Evolutionary conservation across 2,113 vertebrate genomes (phyloP).

Genomic region (Thinocorus orbignyianus): DNA sequence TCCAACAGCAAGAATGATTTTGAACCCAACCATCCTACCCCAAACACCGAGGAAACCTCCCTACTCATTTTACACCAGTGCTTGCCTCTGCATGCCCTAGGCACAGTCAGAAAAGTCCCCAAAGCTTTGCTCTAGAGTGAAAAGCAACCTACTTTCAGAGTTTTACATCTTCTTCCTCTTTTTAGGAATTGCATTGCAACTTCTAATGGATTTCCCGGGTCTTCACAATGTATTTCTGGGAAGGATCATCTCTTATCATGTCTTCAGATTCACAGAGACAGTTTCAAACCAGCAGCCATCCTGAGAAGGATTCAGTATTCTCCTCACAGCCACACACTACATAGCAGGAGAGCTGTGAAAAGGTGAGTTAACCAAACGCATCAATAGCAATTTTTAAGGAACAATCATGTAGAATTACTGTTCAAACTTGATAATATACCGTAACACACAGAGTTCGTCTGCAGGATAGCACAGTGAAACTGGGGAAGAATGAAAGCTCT

Average conservation of each 20-base stretch:
- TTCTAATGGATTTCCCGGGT: not conserved
- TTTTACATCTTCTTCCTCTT: not conserved
- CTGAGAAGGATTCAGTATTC: not conserved
- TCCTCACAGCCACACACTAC: not conserved
- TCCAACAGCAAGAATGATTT: not conserved
- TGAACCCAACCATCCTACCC: not conserved
- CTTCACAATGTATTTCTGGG: not conserved
- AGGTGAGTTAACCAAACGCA: constrained; percentile 42
- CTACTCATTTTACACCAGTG: not conserved
- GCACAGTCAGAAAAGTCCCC: not conserved
- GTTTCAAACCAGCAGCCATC: not conserved
- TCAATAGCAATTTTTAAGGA: constrained; percentile 49
- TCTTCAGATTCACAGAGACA: not conserved
- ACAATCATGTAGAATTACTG: constrained; percentile 46
- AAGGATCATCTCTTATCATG: not conserved
- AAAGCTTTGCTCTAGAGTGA: not conserved
- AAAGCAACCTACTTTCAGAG: not conserved
- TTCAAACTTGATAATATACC: constrained; percentile 19
- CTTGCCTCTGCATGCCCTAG: not conserved
- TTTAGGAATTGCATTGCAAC: not conserved
- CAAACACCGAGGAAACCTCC: not conserved
- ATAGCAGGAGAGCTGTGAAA: not conserved
- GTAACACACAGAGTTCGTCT: not conserved
- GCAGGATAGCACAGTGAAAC: not conserved
- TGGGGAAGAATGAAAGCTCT: not conserved